Evolutionary conservation across 2,888 invertebrate species (phyloP), one percentile per base, ranked within the genome.

Genomic region (Drosophila putrida): DNA sequence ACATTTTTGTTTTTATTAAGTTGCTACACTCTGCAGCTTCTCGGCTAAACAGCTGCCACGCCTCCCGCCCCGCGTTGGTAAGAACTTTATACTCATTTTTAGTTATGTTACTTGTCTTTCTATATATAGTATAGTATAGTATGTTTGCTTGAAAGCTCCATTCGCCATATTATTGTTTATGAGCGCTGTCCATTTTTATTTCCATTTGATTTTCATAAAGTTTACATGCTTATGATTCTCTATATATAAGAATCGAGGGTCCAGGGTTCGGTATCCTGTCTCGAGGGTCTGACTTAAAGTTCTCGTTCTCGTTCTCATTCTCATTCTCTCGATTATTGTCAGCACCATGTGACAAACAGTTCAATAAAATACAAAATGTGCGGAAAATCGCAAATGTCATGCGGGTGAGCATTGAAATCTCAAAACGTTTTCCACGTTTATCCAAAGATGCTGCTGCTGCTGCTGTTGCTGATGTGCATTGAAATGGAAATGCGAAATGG

Each of bases 301-400:
- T 41, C 9, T 44, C 6, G n/a, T 2, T 5, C 31, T 46, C 11
- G 27, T 27, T 38, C 44, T 46, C 35, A 25, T 9, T 43, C 43
- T 55, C 33, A 20, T 20, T 35, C 20, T 41, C 15, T 35, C 11
- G n/a, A 4, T 31, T 27, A 44, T 33, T 13, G 9, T 13, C 54
- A 47, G 38, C 75, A 75, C 69, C 76, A 78, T 89, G 87, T 88
- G 80, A 85, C 87, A 81, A 89, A 89, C 90, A 89, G 88, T 89
- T 89, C 80, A 84, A 89, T 90, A 88, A 89, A 88, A 89, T 81
- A 86, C 80, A 85, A 90, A 90, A 89, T 81, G 90, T 90, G 89
- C 88, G 86, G 90, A 90, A 90, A 90, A 90, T 90, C 88, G 85
- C 88, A 90, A 90, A 86, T 88, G 88, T 75, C 83, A 81, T 75